A percentile compares a stretch with the other conserved stretches of the same genome.
Conservation (phyloP, 2,113 vertebrate genomes). For the Cercocebus atys region DNA sequence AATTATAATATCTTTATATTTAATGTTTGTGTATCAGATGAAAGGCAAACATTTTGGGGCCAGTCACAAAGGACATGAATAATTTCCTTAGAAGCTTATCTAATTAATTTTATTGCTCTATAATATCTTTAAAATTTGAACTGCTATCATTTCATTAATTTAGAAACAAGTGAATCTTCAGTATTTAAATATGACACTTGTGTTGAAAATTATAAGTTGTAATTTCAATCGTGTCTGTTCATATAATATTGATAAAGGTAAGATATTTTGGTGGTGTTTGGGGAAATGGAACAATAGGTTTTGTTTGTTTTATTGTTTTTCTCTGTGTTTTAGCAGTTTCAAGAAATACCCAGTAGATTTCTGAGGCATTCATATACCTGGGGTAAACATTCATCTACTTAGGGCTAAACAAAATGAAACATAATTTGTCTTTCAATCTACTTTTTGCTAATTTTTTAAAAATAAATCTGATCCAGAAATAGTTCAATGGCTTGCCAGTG, state of each 20-base stretch:
- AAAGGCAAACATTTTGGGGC: conserved; percentile 90
- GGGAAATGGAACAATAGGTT: background rate
- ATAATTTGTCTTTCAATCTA: background rate
- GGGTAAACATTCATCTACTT: background rate
- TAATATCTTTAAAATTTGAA: conserved; percentile 92
- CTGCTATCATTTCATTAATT: conserved; percentile 90
- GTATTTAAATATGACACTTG: conserved; percentile 80
- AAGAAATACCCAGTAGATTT: background rate
- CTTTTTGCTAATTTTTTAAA: background rate
- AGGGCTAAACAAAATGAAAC: background rate
- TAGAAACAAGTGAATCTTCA: conserved; percentile 87
- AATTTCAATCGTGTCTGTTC: conserved; percentile 68
- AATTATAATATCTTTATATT: conserved; percentile 87
- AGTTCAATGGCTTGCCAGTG: background rate
- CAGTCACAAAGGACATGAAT: conserved; percentile 91
- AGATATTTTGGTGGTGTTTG: background rate
- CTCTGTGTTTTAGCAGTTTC: background rate
- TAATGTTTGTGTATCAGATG: conserved; percentile 90
- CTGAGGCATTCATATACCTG: background rate
- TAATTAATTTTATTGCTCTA: conserved; percentile 91
- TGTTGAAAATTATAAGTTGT: conserved; percentile 75
- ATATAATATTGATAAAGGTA: conserved; percentile 51
- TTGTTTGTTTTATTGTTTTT: background rate
- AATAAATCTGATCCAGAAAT: background rate
- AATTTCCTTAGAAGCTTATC: conserved; percentile 93